phyloP scores from a whole-genome alignment of 2,113 vertebrate species.

The Xiphophorus hellerii region DNA sequence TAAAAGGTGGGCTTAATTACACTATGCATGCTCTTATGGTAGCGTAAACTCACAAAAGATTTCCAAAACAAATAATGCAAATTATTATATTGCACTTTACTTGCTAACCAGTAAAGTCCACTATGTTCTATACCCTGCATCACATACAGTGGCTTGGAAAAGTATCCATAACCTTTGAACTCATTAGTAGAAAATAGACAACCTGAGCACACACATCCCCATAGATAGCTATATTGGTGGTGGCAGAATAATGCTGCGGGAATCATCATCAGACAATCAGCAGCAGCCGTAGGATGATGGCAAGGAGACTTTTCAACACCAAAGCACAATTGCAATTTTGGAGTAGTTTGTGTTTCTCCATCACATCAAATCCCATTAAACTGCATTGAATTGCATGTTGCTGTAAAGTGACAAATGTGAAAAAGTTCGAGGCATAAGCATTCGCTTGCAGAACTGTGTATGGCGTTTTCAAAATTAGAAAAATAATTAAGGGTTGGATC shows the following conservation, averaged over 20 bases:
- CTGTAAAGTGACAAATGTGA: background rate
- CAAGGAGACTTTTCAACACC: background rate
- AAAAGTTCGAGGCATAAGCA: background rate
- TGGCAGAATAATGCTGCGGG: no score
- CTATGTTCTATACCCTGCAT: background rate
- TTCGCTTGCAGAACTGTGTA: background rate
- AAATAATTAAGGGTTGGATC: background rate
- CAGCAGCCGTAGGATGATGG: background rate
- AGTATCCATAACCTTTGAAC: background rate
- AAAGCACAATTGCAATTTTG: background rate
- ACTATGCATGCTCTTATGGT: background rate
- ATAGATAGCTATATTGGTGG: no score
- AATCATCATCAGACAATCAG: no score
- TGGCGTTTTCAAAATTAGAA: background rate
- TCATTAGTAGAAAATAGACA: background rate
- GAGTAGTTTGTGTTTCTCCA: background rate
- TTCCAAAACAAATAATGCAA: background rate
- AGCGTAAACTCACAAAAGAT: background rate
- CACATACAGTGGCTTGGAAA: no score
- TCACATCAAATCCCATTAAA: background rate
- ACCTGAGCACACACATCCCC: background rate
- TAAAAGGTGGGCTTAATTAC: background rate
- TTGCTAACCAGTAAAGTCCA: background rate
- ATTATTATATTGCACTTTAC: background rate
- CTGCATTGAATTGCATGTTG: background rate